Percentiles rank a stretch among this genome's conserved stretches.
Evolutionary conservation across 2,113 vertebrate species (phyloP).

Genomic region (Agapornis roseicollis): DNA sequence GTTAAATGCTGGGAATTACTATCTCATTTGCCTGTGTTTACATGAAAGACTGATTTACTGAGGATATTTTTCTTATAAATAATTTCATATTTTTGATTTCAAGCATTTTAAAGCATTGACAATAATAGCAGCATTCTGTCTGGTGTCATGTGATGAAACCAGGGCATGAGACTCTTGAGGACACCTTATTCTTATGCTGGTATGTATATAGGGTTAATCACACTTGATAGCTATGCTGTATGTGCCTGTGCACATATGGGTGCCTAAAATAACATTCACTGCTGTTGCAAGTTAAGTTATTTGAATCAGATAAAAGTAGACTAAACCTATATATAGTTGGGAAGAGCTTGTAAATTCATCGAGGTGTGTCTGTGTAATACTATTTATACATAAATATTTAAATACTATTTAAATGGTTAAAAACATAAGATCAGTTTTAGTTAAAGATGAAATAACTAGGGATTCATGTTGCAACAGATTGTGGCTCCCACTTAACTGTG

Average conservation of each 20-base stretch:
- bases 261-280: not conserved
- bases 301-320: not conserved
- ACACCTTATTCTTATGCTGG: not conserved
- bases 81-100: not conserved
- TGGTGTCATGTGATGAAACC: not conserved
- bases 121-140: not conserved
- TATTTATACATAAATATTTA: constrained; percentile 10
- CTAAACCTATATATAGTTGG: not conserved
- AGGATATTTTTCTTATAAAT: not conserved
- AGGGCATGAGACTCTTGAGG: not conserved
- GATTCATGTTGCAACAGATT: constrained; percentile 2
- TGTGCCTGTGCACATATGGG: not conserved
- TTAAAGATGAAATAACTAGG: not conserved
- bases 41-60: not conserved
- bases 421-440: not conserved
- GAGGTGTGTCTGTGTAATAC: not conserved
- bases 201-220: not conserved
- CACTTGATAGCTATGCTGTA: not conserved
- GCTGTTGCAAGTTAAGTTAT: not conserved
- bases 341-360: not conserved
- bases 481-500: not conserved
- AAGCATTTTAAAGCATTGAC: not conserved
- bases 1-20: not conserved
- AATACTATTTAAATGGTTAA: not conserved
- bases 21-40: not conserved